Percentiles rank a stretch among this genome's conserved stretches.
Evolutionary conservation across 1,140 invertebrate species (phyloP).

Genomic region (Zaprionus kolodkinae): DNA sequence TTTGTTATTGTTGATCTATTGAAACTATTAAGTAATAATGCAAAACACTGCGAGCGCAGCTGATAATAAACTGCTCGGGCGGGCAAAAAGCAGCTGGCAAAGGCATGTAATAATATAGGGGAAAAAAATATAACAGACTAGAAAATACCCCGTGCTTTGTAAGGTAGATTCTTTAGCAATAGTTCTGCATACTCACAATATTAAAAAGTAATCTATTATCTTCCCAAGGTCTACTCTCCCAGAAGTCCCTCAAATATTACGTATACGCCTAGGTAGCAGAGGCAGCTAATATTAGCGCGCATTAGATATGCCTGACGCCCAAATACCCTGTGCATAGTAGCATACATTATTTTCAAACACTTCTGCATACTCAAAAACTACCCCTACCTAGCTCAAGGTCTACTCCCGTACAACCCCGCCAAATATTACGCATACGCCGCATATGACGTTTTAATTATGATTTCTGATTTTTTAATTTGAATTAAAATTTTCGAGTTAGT

Average conservation of each 20-base stretch:
- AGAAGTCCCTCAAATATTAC: not conserved
- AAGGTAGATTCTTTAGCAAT: not conserved
- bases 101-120: not conserved
- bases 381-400: not conserved
- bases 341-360: not conserved
- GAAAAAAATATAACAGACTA: not conserved
- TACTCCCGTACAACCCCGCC: not conserved
- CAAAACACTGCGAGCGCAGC: not conserved
- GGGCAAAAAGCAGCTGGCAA: not conserved
- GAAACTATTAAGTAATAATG: constrained; percentile 34
- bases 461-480: not conserved
- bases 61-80: not conserved
- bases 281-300: not conserved
- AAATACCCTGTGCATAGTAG: not conserved
- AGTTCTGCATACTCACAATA: not conserved
- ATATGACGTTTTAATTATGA: not conserved
- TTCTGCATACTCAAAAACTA: not conserved
- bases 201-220: not conserved
- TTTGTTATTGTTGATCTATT: constrained; percentile 20
- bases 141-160: not conserved
- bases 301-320: not conserved
- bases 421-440: constrained; percentile 12
- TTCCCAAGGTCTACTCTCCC: not conserved
- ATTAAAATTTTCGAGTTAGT: constrained; percentile 9
- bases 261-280: not conserved